Evolutionary conservation across 2,888 invertebrate genomes (phyloP), one percentile per base, ranked within the genome.

Genomic region (Byasa hedistus): DNA sequence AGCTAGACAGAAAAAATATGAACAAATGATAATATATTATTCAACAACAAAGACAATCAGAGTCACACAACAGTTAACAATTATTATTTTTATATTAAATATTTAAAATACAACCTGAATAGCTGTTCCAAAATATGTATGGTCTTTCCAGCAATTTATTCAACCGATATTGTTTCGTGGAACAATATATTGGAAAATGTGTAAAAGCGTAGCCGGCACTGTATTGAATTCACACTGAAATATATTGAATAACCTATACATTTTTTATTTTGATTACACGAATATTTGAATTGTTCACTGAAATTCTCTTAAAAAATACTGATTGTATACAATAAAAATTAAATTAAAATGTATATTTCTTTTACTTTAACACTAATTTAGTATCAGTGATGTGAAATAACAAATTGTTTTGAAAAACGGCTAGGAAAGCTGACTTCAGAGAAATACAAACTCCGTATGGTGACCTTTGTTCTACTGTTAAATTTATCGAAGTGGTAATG

Each of bases 111-210:
- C 54, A 55, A 44, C 32, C 24, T 44, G 61, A 55, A 55, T 61
- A 54, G 55, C 55, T 61, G 52, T n/a, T 56, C 5, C 55, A 44
- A 36, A 61, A 23, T 56, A 54, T 22, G 55, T 61, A 39, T 19
- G 55, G 55, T 55, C 61, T 24, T 54, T 55, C 23, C 23, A 61
- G 55, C 54, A 39, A 55, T 61, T 55, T 61, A 2, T 39, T 55
- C 61, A 55, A 39, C 39, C 39, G 55, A 54, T 36, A 61, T 61
- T 61, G 55, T 56, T 61, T 3, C 23, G 24, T n/a, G 61, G 39
- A 61, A 61, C 61, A 55, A 24, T 55, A 54, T 61, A 36, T 54
- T 23, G 39, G 32, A 24, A 61, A 61, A 55, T 44, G 7, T 55
- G n/a, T 44, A 55, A 44, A 56, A 22, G 39, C 23, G 39, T 55